A percentile compares a stretch with the other conserved stretches of the same genome.
Conservation (phyloP, 2,888 invertebrate genomes). For the Laothoe populi region DNA sequence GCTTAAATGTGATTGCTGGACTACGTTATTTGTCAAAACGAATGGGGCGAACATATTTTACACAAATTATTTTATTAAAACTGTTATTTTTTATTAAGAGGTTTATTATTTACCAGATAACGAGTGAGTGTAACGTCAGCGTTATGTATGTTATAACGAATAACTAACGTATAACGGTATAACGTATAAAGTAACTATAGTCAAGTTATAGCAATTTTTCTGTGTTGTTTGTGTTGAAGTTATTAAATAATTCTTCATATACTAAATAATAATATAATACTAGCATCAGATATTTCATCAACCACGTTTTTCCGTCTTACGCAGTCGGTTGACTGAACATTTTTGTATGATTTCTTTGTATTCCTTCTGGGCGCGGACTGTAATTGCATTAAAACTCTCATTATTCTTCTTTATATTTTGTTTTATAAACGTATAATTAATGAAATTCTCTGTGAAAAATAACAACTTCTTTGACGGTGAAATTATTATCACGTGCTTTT, state of each 20-base stretch:
- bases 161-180: too few species aligned
- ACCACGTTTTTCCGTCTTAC: background rate
- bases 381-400: constrained; percentile 61
- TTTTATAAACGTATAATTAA: constrained; percentile 48
- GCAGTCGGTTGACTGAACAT: constrained; percentile 31
- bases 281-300: background rate
- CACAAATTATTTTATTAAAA: constrained; percentile 16
- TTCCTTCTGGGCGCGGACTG: constrained; percentile 40
- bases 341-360: constrained; percentile 43
- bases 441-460: constrained; percentile 40
- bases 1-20: constrained; percentile 22
- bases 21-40: constrained; percentile 24
- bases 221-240: too few species aligned
- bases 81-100: constrained; percentile 8
- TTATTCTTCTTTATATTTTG: constrained; percentile 47
- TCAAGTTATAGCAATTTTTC: too few species aligned
- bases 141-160: too few species aligned
- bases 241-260: too few species aligned
- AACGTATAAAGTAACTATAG: too few species aligned
- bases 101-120: background rate
- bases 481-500: constrained; percentile 35
- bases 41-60: constrained; percentile 21
- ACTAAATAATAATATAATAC: background rate
- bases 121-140: background rate
- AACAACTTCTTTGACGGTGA: constrained; percentile 33